These are phyloP conservation scores for Channallabes apus DNA, from an alignment of 2,797 vertebrate genomes.

Conservation along the genomic window DNA sequence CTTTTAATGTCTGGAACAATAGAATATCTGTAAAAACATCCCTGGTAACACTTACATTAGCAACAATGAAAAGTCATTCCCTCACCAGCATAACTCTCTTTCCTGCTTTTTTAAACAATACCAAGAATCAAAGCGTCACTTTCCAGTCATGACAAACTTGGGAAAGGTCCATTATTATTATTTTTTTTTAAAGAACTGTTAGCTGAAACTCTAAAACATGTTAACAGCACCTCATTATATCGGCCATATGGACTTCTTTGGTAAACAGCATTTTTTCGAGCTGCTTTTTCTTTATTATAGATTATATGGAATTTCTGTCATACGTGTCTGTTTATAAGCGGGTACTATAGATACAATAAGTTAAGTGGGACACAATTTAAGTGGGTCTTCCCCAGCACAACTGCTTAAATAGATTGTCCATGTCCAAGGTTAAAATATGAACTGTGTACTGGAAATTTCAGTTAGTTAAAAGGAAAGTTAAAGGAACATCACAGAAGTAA, in stretches of 20 bases:
- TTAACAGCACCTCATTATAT: not conserved
- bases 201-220: not conserved
- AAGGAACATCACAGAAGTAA: not conserved
- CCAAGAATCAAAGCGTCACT: not conserved
- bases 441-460: not conserved
- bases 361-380: not conserved
- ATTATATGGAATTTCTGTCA: not conserved
- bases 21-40: not conserved
- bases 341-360: not conserved
- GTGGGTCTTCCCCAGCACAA: not conserved
- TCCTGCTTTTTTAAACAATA: not conserved
- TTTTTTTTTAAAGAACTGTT: not conserved
- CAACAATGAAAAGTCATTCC: not conserved
- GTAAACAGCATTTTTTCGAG: not conserved
- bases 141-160: not conserved
- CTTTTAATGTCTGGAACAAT: no score
- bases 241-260: not conserved
- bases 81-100: not conserved
- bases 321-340: not conserved
- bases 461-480: no score
- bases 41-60: not conserved
- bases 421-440: not conserved
- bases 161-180: not conserved
- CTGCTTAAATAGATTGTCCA: not conserved
- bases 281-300: not conserved